Evolutionary conservation across 2,888 invertebrate species (phyloP), one percentile per base, ranked within the genome.

Genomic region (Cerceris rybyensis): DNA sequence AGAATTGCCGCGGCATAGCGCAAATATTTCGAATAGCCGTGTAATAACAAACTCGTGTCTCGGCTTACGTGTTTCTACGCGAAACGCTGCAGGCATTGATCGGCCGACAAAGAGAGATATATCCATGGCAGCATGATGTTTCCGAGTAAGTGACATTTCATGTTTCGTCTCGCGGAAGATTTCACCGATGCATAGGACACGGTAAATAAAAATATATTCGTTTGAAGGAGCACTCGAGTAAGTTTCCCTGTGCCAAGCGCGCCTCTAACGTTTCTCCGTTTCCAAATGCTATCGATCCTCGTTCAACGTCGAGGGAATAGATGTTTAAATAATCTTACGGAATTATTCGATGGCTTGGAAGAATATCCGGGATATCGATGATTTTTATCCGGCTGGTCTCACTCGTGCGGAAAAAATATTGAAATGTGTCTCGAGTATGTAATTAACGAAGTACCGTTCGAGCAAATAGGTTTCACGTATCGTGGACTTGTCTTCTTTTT

Each of bases 121-220:
- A 55, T 64, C 55, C 17, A 66, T 65, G 63, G 54, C 52, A 49
- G 75, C 69, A 57, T 59, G 80, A 81, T 80, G 82, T 86, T 75
- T 75, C 78, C 69, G 70, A 75, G 82, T 87, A 87, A 87, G 86
- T 86, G 84, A 87, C 86, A 84, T 86, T 86, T 86, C 86, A 74
- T 87, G 87, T 88, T 87, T 83, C 85, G 79, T 80, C 83, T 85
- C 81, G 86, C 73, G 81, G 84, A 86, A 86, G 84, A 87, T 84
- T 84, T 87, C 77, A 75, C 71, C 79, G 80, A 77, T 70, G 72
- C 77, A 66, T 46, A 42, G 73, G 65, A 81, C 81, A 85, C 74
- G 85, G 70, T 80, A 82, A 83, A 86, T 86, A 86, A 86, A 86
- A 84, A 86, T 84, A 84, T 85, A 78, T 78, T 85, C 85, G 85